A percentile compares a stretch with the other conserved stretches of the same genome.
Evolutionary conservation across 1,140 invertebrate genomes (phyloP).

Genomic region (Drosophila lacertosa): DNA sequence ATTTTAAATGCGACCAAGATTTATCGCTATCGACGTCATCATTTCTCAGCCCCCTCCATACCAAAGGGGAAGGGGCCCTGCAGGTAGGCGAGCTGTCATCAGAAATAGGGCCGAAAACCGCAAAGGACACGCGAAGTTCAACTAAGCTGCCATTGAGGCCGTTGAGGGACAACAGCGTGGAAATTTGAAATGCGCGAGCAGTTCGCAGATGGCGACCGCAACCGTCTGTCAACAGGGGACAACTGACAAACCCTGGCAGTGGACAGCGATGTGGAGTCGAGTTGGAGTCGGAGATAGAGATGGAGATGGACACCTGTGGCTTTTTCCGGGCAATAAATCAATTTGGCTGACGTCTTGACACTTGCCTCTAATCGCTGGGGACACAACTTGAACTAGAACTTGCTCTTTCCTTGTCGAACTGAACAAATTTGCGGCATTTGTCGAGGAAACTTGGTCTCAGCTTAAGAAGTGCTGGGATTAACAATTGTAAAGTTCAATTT

Average conservation of each 20-base stretch:
- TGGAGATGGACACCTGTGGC: conserved; percentile 51
- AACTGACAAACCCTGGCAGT: conserved; percentile 19
- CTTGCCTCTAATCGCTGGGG: conserved; percentile 37
- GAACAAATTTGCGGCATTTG: neutral
- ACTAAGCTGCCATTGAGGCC: conserved; percentile 28
- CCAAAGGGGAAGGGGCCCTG: neutral
- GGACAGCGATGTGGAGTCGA: conserved; percentile 10
- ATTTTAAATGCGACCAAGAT: conserved; percentile 47
- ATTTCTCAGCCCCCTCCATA: conserved; percentile 38
- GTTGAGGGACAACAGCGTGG: conserved; percentile 32
- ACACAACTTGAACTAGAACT: conserved; percentile 23
- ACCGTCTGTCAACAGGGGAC: conserved; percentile 42
- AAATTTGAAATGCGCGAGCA: conserved; percentile 35
- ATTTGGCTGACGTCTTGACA: conserved; percentile 46
- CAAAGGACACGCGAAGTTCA: conserved; percentile 44
- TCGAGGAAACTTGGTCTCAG: neutral
- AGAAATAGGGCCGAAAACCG: conserved; percentile 28
- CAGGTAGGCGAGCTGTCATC: conserved; percentile 40
- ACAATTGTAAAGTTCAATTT: neutral
- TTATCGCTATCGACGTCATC: conserved; percentile 49
- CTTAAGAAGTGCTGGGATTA: neutral
- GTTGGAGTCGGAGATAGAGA: conserved; percentile 1
- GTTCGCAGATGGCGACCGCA: conserved; percentile 31
- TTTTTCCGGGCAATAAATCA: conserved; percentile 50
- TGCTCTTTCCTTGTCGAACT: conserved; percentile 1